phyloP scores from a whole-genome alignment of 1,140 invertebrate species.

The Halesus radiatus region DNA sequence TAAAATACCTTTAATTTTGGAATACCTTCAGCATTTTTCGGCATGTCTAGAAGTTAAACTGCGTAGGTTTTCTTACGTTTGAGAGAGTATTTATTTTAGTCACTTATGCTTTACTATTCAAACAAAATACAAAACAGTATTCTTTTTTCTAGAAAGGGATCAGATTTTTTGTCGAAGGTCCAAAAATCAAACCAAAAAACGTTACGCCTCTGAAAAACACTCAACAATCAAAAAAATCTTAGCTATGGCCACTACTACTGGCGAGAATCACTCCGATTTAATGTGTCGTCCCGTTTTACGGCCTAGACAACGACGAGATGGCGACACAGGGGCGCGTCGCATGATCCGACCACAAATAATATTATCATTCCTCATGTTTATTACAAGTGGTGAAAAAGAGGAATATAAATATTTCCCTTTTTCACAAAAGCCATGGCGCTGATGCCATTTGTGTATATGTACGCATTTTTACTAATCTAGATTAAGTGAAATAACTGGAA shows the following conservation, averaged over 20 bases:
- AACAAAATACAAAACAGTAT: no score
- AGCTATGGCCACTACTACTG: not conserved
- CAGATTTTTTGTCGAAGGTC: not conserved
- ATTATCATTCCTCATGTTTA: constrained; percentile 12
- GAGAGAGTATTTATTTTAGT: no score
- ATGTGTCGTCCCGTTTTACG: constrained; percentile 15
- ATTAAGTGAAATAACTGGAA: constrained; percentile 54
- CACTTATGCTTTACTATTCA: not conserved
- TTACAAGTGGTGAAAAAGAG: constrained; percentile 26
- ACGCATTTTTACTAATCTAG: constrained; percentile 51
- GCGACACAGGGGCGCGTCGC: constrained; percentile 30
- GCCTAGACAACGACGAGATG: not conserved
- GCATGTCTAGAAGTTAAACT: no score
- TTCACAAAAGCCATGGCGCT: constrained; percentile 25
- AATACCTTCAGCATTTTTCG: no score
- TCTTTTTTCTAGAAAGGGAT: no score
- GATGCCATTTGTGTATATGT: constrained; percentile 34
- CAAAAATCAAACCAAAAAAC: not conserved
- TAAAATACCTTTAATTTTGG: no score
- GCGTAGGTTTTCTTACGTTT: no score
- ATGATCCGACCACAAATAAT: not conserved
- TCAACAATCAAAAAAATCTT: not conserved
- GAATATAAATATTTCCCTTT: constrained; percentile 25
- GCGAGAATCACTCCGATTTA: constrained; percentile 2
- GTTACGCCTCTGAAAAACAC: not conserved